A percentile compares a stretch with the other conserved stretches of the same genome.
phyloP scores from a whole-genome alignment of 2,888 invertebrate species.

The Odontothrips loti region DNA sequence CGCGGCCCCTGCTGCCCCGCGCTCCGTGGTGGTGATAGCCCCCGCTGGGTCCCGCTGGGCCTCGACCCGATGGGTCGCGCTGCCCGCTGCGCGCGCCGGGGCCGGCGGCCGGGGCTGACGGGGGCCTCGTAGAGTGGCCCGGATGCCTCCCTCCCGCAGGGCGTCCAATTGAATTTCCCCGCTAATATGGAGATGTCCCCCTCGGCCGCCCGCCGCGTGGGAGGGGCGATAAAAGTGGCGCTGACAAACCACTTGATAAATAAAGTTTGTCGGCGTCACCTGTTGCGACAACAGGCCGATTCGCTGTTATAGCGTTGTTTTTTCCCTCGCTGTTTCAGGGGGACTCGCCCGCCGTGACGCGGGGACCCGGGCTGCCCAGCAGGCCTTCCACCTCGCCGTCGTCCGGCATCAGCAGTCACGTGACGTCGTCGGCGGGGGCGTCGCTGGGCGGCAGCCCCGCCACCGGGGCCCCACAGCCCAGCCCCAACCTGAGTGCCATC shows the following conservation, averaged over 20 bases:
- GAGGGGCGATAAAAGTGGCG: neutral
- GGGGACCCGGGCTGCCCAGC: slow-evolving; percentile 37
- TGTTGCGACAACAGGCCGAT: neutral
- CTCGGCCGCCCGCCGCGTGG: neutral
- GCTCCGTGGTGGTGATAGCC: too few species aligned
- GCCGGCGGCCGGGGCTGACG: neutral
- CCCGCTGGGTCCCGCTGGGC: neutral
- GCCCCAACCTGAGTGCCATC: slow-evolving; percentile 40
- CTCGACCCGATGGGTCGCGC: neutral
- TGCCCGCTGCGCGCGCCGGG: neutral
- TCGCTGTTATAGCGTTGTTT: too few species aligned
- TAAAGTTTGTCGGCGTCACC: slow-evolving; percentile 1
- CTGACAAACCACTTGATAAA: slow-evolving; percentile 2
- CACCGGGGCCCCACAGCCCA: slow-evolving; percentile 47
- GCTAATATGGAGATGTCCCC: slow-evolving; percentile 20
- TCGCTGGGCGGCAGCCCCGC: slow-evolving; percentile 49
- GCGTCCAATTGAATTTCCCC: neutral
- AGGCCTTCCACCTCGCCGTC: slow-evolving; percentile 47
- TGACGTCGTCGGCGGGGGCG: slow-evolving; percentile 44
- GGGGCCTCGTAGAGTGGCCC: neutral
- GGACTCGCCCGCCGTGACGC: slow-evolving; percentile 16
- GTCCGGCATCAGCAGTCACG: slow-evolving; percentile 49
- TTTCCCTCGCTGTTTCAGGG: neutral
- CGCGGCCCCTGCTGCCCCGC: too few species aligned
- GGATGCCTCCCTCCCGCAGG: neutral